These are phyloP conservation scores for Pelodytes ibericus DNA, from an alignment of 2,797 vertebrate genomes.

Conservation along the genomic window DNA sequence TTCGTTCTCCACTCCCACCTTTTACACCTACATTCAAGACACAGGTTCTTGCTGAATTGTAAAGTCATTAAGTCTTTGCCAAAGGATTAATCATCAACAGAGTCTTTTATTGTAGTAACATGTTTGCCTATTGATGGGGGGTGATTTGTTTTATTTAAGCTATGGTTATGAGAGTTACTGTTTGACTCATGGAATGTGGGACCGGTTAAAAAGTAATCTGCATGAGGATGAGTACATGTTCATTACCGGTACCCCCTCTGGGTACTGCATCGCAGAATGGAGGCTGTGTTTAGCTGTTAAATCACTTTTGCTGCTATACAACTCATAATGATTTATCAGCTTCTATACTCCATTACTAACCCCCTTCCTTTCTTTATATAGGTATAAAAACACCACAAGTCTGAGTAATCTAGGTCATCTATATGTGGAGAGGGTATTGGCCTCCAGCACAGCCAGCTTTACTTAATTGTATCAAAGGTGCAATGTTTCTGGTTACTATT, in stretches of 20 bases:
- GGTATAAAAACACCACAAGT: not conserved
- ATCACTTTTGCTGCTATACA: too few relatives aligned
- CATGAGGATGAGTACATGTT: not conserved
- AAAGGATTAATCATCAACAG: slow-evolving; percentile 22
- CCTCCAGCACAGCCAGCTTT: not conserved
- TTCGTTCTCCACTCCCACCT: not conserved
- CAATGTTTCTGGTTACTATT: too few relatives aligned
- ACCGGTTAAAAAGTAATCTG: slow-evolving; percentile 38
- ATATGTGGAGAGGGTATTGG: not conserved
- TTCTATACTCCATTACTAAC: not conserved
- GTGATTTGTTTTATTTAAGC: not conserved
- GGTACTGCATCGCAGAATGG: not conserved
- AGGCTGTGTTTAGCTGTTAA: not conserved
- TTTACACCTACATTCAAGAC: not conserved
- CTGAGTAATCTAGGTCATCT: not conserved
- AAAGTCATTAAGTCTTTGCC: not conserved
- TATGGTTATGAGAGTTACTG: slow-evolving; percentile 23
- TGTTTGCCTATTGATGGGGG: not conserved
- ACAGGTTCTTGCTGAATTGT: not conserved
- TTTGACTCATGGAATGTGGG: slow-evolving; percentile 35
- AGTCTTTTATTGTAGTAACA: not conserved
- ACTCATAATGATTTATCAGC: too few relatives aligned
- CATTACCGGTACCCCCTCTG: not conserved
- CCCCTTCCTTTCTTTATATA: not conserved
- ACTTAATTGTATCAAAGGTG: not conserved